Evolutionary conservation across 2,888 invertebrate species (phyloP).

Genomic region (Trissonchulus latispiculum): DNA sequence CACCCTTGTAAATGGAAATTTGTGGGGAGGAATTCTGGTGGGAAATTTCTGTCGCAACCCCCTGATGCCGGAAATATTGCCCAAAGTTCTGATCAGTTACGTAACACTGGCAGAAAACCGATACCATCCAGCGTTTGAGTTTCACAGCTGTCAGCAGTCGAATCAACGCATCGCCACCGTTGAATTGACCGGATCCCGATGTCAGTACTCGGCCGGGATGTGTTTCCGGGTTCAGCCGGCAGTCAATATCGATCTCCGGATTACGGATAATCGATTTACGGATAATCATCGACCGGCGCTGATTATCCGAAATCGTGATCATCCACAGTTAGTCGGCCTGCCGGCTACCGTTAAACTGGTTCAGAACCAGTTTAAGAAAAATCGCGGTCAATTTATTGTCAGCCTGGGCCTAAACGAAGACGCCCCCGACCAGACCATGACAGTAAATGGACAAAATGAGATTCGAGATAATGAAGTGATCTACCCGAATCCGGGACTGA

Average conservation of each 20-base stretch:
- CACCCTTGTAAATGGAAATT: slow-evolving; percentile 72
- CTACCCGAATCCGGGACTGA: slow-evolving; percentile 70
- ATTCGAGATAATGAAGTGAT: slow-evolving; percentile 70
- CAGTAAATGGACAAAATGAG: slow-evolving; percentile 59
- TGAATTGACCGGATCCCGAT: slow-evolving; percentile 19
- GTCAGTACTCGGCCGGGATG: slow-evolving; percentile 27
- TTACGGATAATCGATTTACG: slow-evolving; percentile 38
- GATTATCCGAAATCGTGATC: slow-evolving; percentile 46
- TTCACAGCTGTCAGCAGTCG: slow-evolving; percentile 37
- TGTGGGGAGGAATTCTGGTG: slow-evolving; percentile 74
- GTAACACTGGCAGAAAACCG: slow-evolving; percentile 37
- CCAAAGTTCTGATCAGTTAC: slow-evolving; percentile 34
- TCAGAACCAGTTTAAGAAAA: slow-evolving; percentile 78
- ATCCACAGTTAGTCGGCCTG: slow-evolving; percentile 67
- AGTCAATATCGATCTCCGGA: slow-evolving; percentile 35
- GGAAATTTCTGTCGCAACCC: slow-evolving; percentile 68
- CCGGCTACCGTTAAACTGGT: slow-evolving; percentile 62
- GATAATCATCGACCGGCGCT: slow-evolving; percentile 38
- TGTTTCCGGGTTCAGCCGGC: slow-evolving; percentile 39
- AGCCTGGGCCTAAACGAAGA: slow-evolving; percentile 78
- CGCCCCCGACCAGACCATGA: slow-evolving; percentile 54
- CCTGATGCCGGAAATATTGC: not conserved
- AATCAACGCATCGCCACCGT: slow-evolving; percentile 24
- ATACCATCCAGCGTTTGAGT: slow-evolving; percentile 41
- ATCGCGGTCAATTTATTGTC: slow-evolving; percentile 70